Conservation (phyloP, 1,140 invertebrate genomes). For the Campoletis sonorensis region DNA sequence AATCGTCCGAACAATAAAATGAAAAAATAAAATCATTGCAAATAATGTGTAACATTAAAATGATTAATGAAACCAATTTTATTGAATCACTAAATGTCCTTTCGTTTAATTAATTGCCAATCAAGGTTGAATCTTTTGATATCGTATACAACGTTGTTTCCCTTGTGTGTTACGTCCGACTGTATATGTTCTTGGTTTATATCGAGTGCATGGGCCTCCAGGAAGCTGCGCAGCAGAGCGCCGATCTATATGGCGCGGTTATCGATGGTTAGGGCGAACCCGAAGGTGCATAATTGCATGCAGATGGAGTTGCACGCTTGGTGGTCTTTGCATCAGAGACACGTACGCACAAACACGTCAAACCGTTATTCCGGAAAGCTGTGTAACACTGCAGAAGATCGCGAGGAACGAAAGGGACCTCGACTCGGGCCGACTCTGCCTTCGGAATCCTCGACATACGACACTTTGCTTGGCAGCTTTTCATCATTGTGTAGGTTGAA, state of each 20-base stretch:
- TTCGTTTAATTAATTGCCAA: neutral
- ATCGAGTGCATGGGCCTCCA: neutral
- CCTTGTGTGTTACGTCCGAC: neutral
- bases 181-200: slow-evolving; percentile 16
- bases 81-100: too few relatives aligned
- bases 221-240: neutral
- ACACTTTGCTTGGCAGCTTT: neutral
- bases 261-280: slow-evolving; percentile 41
- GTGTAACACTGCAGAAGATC: neutral
- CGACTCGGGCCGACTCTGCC: too few relatives aligned
- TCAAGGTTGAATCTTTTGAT: neutral
- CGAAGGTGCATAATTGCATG: slow-evolving; percentile 46
- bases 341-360: slow-evolving; percentile 26
- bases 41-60: too few relatives aligned
- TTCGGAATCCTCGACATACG: too few relatives aligned
- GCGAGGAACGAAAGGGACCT: too few relatives aligned
- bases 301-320: slow-evolving; percentile 15
- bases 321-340: slow-evolving; percentile 14
- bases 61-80: too few relatives aligned
- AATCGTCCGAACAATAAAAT: too few relatives aligned
- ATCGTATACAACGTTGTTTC: neutral
- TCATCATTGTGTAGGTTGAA: slow-evolving; percentile 5
- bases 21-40: too few relatives aligned
- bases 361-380: neutral
- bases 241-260: slow-evolving; percentile 14